phyloP scores from a whole-genome alignment of 1,140 invertebrate species.

The Arctopsyche grandis region DNA sequence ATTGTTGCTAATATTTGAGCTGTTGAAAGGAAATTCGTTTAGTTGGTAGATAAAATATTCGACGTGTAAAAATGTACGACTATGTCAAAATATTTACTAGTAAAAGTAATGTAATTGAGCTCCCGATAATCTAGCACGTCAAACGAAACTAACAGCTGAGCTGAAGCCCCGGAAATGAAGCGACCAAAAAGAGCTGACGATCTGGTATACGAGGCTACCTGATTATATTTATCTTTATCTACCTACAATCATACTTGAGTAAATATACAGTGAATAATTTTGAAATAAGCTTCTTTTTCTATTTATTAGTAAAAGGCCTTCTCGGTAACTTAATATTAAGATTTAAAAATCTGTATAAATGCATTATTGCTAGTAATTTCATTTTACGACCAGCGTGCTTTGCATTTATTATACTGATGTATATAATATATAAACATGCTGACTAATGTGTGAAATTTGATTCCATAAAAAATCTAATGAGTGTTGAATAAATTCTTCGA shows the following conservation, averaged over 20 bases:
- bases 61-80: not conserved
- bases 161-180: slow-evolving; percentile 74
- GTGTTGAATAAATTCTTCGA: not conserved
- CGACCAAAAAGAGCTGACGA: slow-evolving; percentile 78
- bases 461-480: not conserved
- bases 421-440: too few relatives aligned
- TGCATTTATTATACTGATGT: too few relatives aligned
- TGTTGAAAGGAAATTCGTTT: not conserved
- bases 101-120: slow-evolving; percentile 80
- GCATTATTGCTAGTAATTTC: too few relatives aligned
- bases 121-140: slow-evolving; percentile 72
- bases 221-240: slow-evolving; percentile 72
- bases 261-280: not conserved
- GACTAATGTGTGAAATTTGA: too few relatives aligned
- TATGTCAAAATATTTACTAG: slow-evolving; percentile 61
- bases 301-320: too few relatives aligned
- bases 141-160: slow-evolving; percentile 74
- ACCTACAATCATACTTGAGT: not conserved
- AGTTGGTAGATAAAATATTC: not conserved
- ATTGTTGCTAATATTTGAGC: slow-evolving; percentile 59
- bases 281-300: too few relatives aligned
- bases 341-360: too few relatives aligned
- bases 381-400: too few relatives aligned
- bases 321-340: too few relatives aligned
- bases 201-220: slow-evolving; percentile 81